Evolutionary conservation across 2,888 invertebrate genomes (phyloP), one percentile per base, ranked within the genome.

Genomic region (Agyllia agylla): DNA sequence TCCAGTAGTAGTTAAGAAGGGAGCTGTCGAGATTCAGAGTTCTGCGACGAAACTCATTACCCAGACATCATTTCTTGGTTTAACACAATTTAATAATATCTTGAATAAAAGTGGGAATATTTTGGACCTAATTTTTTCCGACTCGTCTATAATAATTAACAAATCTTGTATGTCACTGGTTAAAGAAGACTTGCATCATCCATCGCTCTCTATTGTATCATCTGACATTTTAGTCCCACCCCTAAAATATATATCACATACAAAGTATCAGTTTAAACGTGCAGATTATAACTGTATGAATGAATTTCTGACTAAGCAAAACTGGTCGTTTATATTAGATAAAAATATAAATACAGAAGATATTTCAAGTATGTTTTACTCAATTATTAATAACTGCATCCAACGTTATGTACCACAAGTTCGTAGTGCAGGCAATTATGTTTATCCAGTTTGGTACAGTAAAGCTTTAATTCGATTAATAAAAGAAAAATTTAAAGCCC

Each of bases 181-280:
- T 13, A 84, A 38, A 13, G 84, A 87, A 35, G 79, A 85, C 31
- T 84, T 49, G 35, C 82, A 90, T 70, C 78, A 84, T 84, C 84
- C 87, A 88, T 88, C 73, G 88, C 57, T 89, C 92, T 17, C 20
- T 4, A 81, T 81, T 33, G 2, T 9, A 30, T 31, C 81, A 0
- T 57, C 81, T 2, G 81, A 81, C 15, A 1, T 81, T 4, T 6
- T 81, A 11, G 20, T 81, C 3, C 33, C 81, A 4, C 3, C 81
- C 33, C 57, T 81, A 20, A 81, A 81, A 33, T 0, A 31, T 9
- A 57, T 31, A 20, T 20, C 57, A 2, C n/a, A 8, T 1, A 57
- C 9, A 31, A 81, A 81, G 31, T 57, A 81, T 33, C 15, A n/a
- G 31, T 81, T 57, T 57, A 20, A 57, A 0, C 57, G 57, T 9